A percentile compares a stretch with the other conserved stretches of the same genome.
Conservation (phyloP, 2,888 invertebrate species). For the Lasioglossum figueresi region DNA sequence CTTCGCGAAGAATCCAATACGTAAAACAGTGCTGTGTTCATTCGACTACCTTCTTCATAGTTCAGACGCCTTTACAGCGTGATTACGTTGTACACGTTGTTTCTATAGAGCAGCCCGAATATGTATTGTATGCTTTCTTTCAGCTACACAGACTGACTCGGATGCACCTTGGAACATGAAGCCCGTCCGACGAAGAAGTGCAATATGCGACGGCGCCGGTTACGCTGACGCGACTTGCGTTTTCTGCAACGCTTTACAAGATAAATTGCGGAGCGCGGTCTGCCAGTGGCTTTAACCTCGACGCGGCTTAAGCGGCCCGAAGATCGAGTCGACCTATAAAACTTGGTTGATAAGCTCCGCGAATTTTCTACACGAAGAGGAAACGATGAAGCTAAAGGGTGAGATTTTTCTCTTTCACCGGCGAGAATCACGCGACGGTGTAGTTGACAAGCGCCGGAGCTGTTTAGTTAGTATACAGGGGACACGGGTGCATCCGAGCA, state of each 20-base stretch:
- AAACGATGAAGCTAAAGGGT: not conserved
- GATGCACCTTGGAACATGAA: not conserved
- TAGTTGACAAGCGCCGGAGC: not conserved
- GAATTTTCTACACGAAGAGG: slow-evolving; percentile 1
- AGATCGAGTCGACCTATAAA: slow-evolving; percentile 51
- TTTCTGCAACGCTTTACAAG: slow-evolving; percentile 39
- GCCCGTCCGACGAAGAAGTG: not conserved
- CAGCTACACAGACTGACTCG: not conserved
- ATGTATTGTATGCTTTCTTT: not conserved
- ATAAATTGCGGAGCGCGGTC: slow-evolving; percentile 33
- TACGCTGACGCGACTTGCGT: slow-evolving; percentile 43
- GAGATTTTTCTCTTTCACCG: not conserved
- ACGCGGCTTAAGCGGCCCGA: slow-evolving; percentile 43
- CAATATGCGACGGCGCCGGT: slow-evolving; percentile 34
- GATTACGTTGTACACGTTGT: not conserved
- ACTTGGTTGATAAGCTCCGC: slow-evolving; percentile 46
- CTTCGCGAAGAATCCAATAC: not conserved
- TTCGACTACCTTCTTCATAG: not conserved
- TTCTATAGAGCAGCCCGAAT: not conserved
- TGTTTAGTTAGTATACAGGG: not conserved
- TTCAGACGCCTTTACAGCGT: not conserved
- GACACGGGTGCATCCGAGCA: not conserved
- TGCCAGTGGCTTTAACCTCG: slow-evolving; percentile 50
- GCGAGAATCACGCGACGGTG: not conserved
- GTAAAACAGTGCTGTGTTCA: not conserved